A percentile compares a stretch with the other conserved stretches of the same genome.
Evolutionary conservation across 2,888 invertebrate species (phyloP).

Genomic region (Lasioglossum pauxillum): DNA sequence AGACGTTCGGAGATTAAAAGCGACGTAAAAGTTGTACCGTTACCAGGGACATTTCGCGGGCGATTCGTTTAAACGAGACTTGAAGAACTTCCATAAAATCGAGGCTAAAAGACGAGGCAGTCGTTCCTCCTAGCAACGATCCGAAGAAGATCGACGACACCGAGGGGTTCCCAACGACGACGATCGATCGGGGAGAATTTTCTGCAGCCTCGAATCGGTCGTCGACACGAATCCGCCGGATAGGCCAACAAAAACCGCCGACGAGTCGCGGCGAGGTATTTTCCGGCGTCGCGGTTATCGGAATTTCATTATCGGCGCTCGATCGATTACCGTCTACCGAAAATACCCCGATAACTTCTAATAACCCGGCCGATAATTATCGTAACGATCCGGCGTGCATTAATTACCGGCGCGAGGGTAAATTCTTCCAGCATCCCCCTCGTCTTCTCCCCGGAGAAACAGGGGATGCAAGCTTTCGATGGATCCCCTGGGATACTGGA

Average conservation of each 20-base stretch:
- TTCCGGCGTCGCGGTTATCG: constrained; percentile 64
- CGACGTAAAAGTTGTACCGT: constrained; percentile 40
- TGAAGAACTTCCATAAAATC: constrained; percentile 56
- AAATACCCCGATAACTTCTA: constrained; percentile 67
- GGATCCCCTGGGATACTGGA: neutral
- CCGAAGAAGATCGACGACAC: neutral
- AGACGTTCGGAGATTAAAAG: constrained; percentile 44
- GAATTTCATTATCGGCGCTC: constrained; percentile 68
- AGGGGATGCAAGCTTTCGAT: neutral
- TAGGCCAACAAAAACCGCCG: constrained; percentile 51
- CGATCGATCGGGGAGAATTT: constrained; percentile 21
- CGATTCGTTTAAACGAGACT: constrained; percentile 42
- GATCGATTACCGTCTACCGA: constrained; percentile 63
- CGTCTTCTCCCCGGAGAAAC: neutral
- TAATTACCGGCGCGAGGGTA: constrained; percentile 59
- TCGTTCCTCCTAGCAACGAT: neutral
- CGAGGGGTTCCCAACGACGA: neutral
- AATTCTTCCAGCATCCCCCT: constrained; percentile 25
- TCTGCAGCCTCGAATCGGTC: neutral
- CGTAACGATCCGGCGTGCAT: constrained; percentile 65
- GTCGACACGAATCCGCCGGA: constrained; percentile 27
- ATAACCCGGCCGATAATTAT: constrained; percentile 64
- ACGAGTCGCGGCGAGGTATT: constrained; percentile 57
- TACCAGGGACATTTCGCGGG: constrained; percentile 29
- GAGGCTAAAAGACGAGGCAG: constrained; percentile 13